A percentile compares a stretch with the other conserved stretches of the same genome.
Conservation (phyloP, 2,797 vertebrate species). For the Lutjanus campechanus region DNA sequence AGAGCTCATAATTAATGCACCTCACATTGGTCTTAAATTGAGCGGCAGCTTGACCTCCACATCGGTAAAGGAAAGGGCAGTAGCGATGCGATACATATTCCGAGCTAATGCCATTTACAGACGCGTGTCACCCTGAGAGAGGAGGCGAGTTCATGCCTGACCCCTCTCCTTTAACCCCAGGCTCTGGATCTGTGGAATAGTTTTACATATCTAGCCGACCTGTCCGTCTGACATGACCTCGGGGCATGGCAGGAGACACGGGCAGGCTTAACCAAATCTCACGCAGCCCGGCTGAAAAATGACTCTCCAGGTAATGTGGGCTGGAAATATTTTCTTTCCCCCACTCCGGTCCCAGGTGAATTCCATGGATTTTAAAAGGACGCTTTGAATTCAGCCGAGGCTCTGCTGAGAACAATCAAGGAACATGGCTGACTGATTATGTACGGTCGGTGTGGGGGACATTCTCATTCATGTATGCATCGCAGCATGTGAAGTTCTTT, state of each 20-base stretch:
- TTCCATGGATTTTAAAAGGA: slow-evolving; percentile 81
- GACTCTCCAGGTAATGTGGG: slow-evolving; percentile 73
- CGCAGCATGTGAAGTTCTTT: slow-evolving; percentile 69
- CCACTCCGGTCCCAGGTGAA: slow-evolving; percentile 76
- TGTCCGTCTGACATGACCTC: slow-evolving; percentile 80
- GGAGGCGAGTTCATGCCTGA: slow-evolving; percentile 67
- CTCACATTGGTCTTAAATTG: slow-evolving; percentile 10
- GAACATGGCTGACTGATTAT: slow-evolving; percentile 85
- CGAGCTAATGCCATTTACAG: slow-evolving; percentile 69
- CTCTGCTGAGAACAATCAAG: slow-evolving; percentile 84
- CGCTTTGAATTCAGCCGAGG: slow-evolving; percentile 83
- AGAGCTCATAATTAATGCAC: slow-evolving; percentile 32
- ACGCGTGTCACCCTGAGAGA: slow-evolving; percentile 75
- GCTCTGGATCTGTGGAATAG: slow-evolving; percentile 74
- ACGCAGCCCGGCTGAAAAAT: slow-evolving; percentile 72
- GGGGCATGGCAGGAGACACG: slow-evolving; percentile 60
- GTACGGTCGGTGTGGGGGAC: slow-evolving; percentile 76
- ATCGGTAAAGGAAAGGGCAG: slow-evolving; percentile 24
- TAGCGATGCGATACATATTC: slow-evolving; percentile 38
- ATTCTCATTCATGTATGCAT: slow-evolving; percentile 87
- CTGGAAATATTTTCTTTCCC: slow-evolving; percentile 53
- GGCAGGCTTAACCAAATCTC: slow-evolving; percentile 82
- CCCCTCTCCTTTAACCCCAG: slow-evolving; percentile 77
- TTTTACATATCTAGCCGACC: slow-evolving; percentile 84
- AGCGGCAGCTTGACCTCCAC: slow-evolving; percentile 15